Evolutionary conservation across 2,113 vertebrate genomes (phyloP).

Genomic region (Chelonoidis abingdonii): DNA sequence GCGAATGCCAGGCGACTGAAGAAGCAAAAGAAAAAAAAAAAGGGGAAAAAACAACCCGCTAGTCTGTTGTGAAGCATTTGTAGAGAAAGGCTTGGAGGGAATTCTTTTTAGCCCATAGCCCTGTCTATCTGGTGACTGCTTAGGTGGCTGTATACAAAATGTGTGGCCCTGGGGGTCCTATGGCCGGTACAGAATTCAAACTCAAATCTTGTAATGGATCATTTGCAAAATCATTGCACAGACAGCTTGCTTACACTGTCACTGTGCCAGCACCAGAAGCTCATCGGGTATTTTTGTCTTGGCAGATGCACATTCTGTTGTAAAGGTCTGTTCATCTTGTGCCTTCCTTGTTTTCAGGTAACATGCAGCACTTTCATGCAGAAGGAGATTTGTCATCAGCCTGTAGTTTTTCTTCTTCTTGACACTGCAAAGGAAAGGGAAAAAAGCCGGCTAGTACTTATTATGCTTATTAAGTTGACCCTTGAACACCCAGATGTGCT

Average conservation of each 20-base stretch:
- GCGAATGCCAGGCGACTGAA: slow-evolving; percentile 82
- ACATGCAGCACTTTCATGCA: slow-evolving; percentile 17
- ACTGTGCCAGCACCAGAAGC: slow-evolving; percentile 82
- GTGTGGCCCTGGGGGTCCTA: slow-evolving; percentile 62
- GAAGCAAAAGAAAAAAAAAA: slow-evolving; percentile 38
- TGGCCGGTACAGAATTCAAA: slow-evolving; percentile 59
- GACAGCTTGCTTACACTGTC: slow-evolving; percentile 84
- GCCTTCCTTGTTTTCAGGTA: slow-evolving; percentile 82
- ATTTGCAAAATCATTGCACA: slow-evolving; percentile 77
- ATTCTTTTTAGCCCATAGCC: slow-evolving; percentile 41
- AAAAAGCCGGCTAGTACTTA: neutral
- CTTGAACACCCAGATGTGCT: slow-evolving; percentile 32
- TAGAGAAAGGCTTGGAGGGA: slow-evolving; percentile 61
- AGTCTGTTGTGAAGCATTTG: slow-evolving; percentile 22
- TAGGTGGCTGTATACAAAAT: slow-evolving; percentile 51
- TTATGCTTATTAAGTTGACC: neutral
- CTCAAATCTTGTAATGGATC: slow-evolving; percentile 64
- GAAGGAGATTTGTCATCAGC: neutral
- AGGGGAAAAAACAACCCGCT: neutral
- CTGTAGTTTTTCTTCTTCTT: neutral
- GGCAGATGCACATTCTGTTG: slow-evolving; percentile 86
- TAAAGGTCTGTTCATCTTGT: slow-evolving; percentile 84
- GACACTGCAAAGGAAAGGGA: neutral
- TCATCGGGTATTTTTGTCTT: slow-evolving; percentile 84
- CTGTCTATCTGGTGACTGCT: slow-evolving; percentile 54